phyloP scores from a whole-genome alignment of 2,797 vertebrate species.

The Eutrigla gurnardus region DNA sequence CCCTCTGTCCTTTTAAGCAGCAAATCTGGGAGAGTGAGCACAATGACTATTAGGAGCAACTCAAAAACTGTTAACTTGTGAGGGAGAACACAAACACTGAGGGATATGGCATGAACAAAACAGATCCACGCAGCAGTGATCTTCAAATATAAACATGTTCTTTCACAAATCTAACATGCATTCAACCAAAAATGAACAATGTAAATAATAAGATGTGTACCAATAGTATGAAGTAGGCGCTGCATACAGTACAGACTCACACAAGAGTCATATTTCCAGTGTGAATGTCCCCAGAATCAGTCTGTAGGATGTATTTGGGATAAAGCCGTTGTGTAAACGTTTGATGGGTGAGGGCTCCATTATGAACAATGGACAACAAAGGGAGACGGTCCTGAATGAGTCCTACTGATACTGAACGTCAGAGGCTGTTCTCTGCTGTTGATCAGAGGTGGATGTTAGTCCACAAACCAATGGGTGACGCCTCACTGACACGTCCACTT shows the following conservation, averaged over 20 bases:
- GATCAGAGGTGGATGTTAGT: background rate
- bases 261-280: background rate
- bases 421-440: background rate
- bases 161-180: slow-evolving; percentile 29
- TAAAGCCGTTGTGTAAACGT: background rate
- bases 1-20: slow-evolving; percentile 92
- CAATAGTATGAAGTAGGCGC: background rate
- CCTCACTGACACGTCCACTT: too few relatives aligned
- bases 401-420: background rate
- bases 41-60: background rate
- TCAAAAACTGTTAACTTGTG: background rate
- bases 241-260: background rate
- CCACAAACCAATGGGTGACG: background rate
- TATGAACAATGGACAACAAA: background rate
- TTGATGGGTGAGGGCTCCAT: background rate
- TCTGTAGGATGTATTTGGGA: slow-evolving; percentile 9
- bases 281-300: background rate
- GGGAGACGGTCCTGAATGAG: background rate
- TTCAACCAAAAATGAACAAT: slow-evolving; percentile 6
- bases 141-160: slow-evolving; percentile 14
- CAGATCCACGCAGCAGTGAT: background rate
- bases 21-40: slow-evolving; percentile 85
- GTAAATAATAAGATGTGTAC: background rate
- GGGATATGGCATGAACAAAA: background rate
- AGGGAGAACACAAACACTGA: background rate